Percentiles rank a stretch among this genome's conserved stretches.
These are phyloP conservation scores for Brachylomia viminalis DNA, from an alignment of 2,888 invertebrate genomes.

Conservation along the genomic window DNA sequence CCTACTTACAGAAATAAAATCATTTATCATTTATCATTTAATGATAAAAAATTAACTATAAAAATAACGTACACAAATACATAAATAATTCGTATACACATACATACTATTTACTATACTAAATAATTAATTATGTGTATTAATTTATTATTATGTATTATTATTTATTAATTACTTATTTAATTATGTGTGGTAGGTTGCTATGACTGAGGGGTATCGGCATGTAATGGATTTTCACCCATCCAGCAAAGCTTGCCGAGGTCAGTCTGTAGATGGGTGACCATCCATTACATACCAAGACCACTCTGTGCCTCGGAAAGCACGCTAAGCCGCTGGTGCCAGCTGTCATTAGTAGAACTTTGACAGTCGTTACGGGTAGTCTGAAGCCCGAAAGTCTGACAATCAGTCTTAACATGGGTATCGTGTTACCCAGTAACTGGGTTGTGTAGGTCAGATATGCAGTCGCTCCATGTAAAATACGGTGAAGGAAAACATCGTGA, in stretches of 20 bases:
- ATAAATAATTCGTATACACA: no score
- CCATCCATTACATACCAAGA: no score
- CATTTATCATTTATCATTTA: no score
- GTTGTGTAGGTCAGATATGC: background rate
- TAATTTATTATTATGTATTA: no score
- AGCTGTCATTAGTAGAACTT: background rate
- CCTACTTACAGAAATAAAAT: no score
- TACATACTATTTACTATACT: no score
- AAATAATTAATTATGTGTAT: no score
- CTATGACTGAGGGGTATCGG: background rate
- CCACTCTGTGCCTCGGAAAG: background rate
- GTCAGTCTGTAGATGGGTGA: background rate
- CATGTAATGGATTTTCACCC: background rate
- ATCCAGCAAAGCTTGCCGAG: background rate
- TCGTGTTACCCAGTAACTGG: background rate
- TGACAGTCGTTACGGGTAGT: background rate
- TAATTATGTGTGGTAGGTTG: conserved; percentile 51
- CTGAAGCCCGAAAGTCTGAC: background rate
- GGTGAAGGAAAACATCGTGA: no score
- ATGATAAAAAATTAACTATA: no score
- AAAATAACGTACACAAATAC: no score
- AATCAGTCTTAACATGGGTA: background rate
- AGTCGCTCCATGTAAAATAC: background rate
- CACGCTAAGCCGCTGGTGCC: background rate
- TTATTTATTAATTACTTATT: no score